Conservation (phyloP, 2,888 invertebrate genomes). For the Cosmia pyralina region DNA sequence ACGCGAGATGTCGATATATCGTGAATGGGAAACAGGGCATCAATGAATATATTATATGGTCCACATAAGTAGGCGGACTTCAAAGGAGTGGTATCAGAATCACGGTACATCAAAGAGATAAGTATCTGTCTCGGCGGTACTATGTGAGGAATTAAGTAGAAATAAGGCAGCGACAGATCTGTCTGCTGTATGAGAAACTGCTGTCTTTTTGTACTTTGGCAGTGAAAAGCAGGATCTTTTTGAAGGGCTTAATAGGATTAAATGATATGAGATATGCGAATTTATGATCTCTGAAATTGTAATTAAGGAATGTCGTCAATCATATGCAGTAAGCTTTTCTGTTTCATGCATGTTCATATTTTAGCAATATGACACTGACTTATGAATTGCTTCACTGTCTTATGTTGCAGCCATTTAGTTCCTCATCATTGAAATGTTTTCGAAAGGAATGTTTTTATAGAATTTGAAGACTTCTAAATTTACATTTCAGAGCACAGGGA, state of each 20-base stretch:
- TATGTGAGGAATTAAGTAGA: constrained; percentile 46
- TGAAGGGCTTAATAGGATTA: constrained; percentile 32
- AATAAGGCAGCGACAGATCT: constrained; percentile 42
- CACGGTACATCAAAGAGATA: constrained; percentile 64
- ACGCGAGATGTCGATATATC: constrained; percentile 49
- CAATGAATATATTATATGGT: constrained; percentile 66
- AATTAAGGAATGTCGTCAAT: constrained; percentile 21
- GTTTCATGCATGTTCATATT: neutral
- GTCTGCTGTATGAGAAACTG: constrained; percentile 28
- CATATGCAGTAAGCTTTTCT: constrained; percentile 25
- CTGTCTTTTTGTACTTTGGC: constrained; percentile 21
- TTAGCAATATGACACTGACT: neutral
- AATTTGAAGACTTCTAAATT: neutral
- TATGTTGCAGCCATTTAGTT: constrained; percentile 8
- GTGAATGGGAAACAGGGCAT: constrained; percentile 59
- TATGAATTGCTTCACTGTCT: neutral
- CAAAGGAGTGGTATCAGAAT: constrained; percentile 62
- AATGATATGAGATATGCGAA: constrained; percentile 12
- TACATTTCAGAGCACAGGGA: neutral
- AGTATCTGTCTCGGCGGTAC: constrained; percentile 50
- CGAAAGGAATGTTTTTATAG: neutral
- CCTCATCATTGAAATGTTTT: constrained; percentile 26
- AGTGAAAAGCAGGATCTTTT: constrained; percentile 1
- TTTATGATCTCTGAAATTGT: constrained; percentile 24
- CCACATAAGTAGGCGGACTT: constrained; percentile 60